Evolutionary conservation across 2,113 vertebrate species (phyloP).

Genomic region (Eclectus roratus): DNA sequence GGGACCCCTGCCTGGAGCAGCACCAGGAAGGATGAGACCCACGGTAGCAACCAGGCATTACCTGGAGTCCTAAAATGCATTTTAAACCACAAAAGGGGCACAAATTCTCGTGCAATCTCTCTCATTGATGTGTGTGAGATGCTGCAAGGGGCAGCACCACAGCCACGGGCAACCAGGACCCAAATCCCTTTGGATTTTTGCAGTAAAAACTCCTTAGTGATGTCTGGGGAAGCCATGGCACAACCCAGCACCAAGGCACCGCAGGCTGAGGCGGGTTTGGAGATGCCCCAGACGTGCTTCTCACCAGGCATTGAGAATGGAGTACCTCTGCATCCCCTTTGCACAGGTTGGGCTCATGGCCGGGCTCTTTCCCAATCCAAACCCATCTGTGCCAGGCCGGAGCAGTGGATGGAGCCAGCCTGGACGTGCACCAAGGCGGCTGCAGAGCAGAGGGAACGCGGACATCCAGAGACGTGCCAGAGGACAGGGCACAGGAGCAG

Average conservation of each 20-base stretch:
- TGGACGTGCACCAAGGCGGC: neutral
- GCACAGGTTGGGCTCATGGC: neutral
- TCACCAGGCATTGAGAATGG: rapidly evolving
- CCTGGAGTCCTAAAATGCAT: neutral
- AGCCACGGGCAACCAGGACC: neutral
- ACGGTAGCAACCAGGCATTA: rapidly evolving
- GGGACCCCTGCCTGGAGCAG: neutral
- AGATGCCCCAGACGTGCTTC: neutral
- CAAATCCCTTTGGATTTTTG: neutral
- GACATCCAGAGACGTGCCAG: neutral
- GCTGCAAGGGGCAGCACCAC: neutral
- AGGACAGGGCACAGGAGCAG: neutral
- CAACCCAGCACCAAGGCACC: rapidly evolving
- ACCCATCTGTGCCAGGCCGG: neutral
- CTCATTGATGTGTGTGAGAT: rapidly evolving
- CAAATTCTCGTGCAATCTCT: neutral
- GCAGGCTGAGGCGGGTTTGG: neutral
- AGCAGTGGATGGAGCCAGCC: neutral
- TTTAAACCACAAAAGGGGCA: neutral
- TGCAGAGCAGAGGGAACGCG: rapidly evolving
- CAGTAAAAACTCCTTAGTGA: rapidly evolving
- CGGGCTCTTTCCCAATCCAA: neutral
- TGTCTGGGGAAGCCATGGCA: neutral
- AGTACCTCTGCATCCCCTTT: neutral
- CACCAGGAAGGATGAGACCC: neutral